Evolutionary conservation across 2,113 vertebrate species (phyloP), one percentile per base, ranked within the genome.

Genomic region (Stegastes partitus): DNA sequence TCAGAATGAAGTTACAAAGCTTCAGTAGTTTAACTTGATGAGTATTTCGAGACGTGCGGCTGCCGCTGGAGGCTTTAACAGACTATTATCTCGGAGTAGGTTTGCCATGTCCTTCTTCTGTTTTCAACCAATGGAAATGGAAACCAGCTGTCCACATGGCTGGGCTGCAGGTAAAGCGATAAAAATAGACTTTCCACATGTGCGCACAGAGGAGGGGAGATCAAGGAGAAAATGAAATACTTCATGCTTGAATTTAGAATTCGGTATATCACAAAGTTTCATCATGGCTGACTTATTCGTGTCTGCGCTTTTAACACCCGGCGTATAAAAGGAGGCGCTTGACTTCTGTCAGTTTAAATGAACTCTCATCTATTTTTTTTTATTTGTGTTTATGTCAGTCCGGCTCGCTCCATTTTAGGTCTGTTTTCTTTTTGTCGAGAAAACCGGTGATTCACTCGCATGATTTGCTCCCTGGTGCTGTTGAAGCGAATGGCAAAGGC

Each of bases 71-170:
- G 62, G 53, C 53, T 62, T 23, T 18, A 23, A 54, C 14, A 71
- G 61, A 74, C 21, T 31, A 8, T 54, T 45, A 45, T 74, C 7
- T 11, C 19, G 22, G n/a, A 34, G 63, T 2, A 19, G n/a, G 25
- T 53, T 25, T 62, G 49, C 76, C 65, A 53, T 59, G 61, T 68
- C 57, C 75, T 34, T 45, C 31, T 74, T 70, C 57, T 70, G 56
- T 5, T 56, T 77, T 66, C 6, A 25, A 61, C 68, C 57, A 34
- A 23, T 79, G 25, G 45, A 77, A 87, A 90, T 84, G 39, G 73
- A 86, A 93, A 83, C 49, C 88, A 91, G 69, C 82, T 89, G 87
- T 73, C n/a, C 47, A 39, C 66, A 77, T 78, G 66, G 68, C 68
- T 81, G 19, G 55, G 63, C 14, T 56, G 66, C 85, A 90, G 79